Conservation (phyloP, 2,888 invertebrate species). For the Lepidocyrtinus sp. region DNA sequence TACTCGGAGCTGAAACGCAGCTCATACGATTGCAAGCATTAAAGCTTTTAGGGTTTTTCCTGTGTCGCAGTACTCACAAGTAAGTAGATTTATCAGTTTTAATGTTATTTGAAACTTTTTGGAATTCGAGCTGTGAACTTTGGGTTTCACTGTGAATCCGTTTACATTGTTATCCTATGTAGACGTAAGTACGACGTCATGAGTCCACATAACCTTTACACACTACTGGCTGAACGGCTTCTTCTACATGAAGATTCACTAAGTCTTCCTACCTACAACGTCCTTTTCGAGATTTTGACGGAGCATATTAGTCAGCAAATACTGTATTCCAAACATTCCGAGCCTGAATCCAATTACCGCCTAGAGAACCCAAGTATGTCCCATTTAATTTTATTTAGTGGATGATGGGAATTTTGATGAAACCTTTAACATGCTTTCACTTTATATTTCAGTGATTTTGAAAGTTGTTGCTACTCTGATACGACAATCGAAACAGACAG, state of each 20-base stretch:
- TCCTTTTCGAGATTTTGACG: slow-evolving; percentile 97
- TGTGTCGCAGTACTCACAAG: slow-evolving; percentile 99
- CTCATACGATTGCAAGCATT: slow-evolving; percentile 95
- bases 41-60: slow-evolving; percentile 96
- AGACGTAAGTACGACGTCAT: slow-evolving; percentile 99
- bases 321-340: slow-evolving; percentile 92
- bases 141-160: slow-evolving; percentile 7
- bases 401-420: too few relatives aligned
- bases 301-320: slow-evolving; percentile 97
- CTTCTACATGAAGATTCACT: slow-evolving; percentile 90
- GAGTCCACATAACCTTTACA: slow-evolving; percentile 98
- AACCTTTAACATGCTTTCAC: too few relatives aligned
- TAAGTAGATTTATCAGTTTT: slow-evolving; percentile 74
- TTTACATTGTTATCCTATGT: slow-evolving; percentile 68
- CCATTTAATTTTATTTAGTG: not conserved
- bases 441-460: slow-evolving; percentile 86
- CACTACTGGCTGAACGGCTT: slow-evolving; percentile 93
- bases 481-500: slow-evolving; percentile 95
- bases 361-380: slow-evolving; percentile 96
- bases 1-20: slow-evolving; percentile 96
- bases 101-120: not conserved
- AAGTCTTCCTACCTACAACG: slow-evolving; percentile 96
- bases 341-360: slow-evolving; percentile 94
- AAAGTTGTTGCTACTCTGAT: slow-evolving; percentile 99
- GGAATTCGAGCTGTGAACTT: slow-evolving; percentile 24